Conservation (phyloP, 2,797 vertebrate genomes). For the Clarias platycephalus region DNA sequence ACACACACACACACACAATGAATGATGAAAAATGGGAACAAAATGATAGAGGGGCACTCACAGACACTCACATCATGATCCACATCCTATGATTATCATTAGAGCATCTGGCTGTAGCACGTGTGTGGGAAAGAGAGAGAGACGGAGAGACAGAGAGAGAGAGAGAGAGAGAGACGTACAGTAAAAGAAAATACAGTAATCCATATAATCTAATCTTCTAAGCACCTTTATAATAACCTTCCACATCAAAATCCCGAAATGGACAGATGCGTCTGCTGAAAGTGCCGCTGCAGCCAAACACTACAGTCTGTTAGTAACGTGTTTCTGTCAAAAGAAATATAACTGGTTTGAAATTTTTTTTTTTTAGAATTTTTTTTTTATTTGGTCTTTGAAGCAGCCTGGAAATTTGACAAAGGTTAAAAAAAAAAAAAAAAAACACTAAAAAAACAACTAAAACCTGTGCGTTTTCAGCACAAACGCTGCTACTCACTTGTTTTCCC, state of each 20-base stretch:
- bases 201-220: too few species aligned
- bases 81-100: slow-evolving; percentile 23
- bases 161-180: not conserved
- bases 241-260: not conserved
- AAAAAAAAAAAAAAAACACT: not conserved
- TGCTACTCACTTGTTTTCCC: not conserved
- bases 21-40: not conserved
- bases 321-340: not conserved
- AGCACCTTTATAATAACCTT: too few species aligned
- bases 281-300: not conserved
- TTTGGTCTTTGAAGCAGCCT: not conserved
- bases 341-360: too few species aligned
- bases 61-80: not conserved
- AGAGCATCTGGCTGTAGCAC: not conserved
- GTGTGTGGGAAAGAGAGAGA: not conserved
- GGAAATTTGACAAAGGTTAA: not conserved
- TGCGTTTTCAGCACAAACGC: not conserved
- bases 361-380: not conserved
- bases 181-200: not conserved
- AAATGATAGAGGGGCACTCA: not conserved
- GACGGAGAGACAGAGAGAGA: not conserved
- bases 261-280: not conserved
- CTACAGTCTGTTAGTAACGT: not conserved
- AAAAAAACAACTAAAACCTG: not conserved
- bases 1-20: not conserved